Conservation (phyloP, 2,113 vertebrate species). For the Perca fluviatilis region DNA sequence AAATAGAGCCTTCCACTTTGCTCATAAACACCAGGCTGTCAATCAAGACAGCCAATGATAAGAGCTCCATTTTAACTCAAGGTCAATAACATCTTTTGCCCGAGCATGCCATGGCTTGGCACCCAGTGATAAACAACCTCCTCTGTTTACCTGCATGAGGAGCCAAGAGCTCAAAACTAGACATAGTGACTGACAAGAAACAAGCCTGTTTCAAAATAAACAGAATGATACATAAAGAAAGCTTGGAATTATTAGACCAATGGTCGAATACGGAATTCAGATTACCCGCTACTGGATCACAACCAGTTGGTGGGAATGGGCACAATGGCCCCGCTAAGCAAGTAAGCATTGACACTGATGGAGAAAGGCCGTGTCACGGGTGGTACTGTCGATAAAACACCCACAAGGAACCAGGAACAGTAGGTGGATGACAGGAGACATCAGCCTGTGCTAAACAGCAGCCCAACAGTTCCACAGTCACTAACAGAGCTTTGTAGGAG, state of each 20-base stretch:
- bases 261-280: constrained; percentile 48
- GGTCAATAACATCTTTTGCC: constrained; percentile 73
- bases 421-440: constrained; percentile 66
- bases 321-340: constrained; percentile 50
- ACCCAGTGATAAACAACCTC: constrained; percentile 64
- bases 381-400: constrained; percentile 70
- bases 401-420: constrained; percentile 58
- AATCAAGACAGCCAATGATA: constrained; percentile 76
- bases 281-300: constrained; percentile 52
- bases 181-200: constrained; percentile 36
- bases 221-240: constrained; percentile 28
- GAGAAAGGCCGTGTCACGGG: constrained; percentile 54
- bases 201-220: constrained; percentile 35
- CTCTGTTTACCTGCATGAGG: constrained; percentile 62
- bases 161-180: constrained; percentile 49
- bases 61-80: constrained; percentile 74
- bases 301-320: constrained; percentile 51
- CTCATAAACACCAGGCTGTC: constrained; percentile 72
- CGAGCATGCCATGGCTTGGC: constrained; percentile 54
- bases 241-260: constrained; percentile 39
- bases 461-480: constrained; percentile 56
- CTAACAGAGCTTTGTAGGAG: constrained; percentile 66
- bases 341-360: constrained; percentile 40
- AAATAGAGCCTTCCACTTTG: constrained; percentile 51
- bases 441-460: constrained; percentile 54